A percentile compares a stretch with the other conserved stretches of the same genome.
phyloP scores from a whole-genome alignment of 2,888 invertebrate genomes.

The Agrochola lychnidis region DNA sequence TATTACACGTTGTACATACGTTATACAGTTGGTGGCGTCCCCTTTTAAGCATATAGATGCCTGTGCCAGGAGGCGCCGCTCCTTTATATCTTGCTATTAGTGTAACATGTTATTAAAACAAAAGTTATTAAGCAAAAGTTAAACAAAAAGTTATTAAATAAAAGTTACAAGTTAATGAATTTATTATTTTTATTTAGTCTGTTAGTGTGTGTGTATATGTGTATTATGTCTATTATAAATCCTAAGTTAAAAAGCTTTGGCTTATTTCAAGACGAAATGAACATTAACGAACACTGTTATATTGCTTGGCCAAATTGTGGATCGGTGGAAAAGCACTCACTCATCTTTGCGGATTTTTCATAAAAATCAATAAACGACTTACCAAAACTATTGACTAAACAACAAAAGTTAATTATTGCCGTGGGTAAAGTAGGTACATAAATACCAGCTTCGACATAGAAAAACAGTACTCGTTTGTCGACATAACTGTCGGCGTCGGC shows the following conservation, averaged over 20 bases:
- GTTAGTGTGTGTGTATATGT: too few species aligned
- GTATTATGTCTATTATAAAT: neutral
- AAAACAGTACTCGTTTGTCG: neutral
- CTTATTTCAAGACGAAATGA: neutral
- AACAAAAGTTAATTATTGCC: neutral
- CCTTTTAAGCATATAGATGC: too few species aligned
- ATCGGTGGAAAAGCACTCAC: neutral
- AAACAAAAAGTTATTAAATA: too few species aligned
- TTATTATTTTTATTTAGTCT: too few species aligned
- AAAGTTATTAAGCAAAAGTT: too few species aligned
- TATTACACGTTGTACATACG: too few species aligned
- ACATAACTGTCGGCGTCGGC: neutral
- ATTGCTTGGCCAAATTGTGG: too few species aligned
- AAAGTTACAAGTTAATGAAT: too few species aligned
- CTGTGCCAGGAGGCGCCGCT: too few species aligned
- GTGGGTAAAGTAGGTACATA: neutral
- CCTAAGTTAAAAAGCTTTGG: neutral
- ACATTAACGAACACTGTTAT: neutral
- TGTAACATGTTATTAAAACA: too few species aligned
- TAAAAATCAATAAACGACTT: neutral
- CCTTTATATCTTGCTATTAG: too few species aligned
- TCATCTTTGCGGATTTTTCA: neutral
- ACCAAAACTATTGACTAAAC: neutral
- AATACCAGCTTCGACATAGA: neutral
- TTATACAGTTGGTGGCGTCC: too few species aligned